phyloP scores from a whole-genome alignment of 37 sponge, comb jelly and placozoan species.

The Cladorhizidae sp. region DNA sequence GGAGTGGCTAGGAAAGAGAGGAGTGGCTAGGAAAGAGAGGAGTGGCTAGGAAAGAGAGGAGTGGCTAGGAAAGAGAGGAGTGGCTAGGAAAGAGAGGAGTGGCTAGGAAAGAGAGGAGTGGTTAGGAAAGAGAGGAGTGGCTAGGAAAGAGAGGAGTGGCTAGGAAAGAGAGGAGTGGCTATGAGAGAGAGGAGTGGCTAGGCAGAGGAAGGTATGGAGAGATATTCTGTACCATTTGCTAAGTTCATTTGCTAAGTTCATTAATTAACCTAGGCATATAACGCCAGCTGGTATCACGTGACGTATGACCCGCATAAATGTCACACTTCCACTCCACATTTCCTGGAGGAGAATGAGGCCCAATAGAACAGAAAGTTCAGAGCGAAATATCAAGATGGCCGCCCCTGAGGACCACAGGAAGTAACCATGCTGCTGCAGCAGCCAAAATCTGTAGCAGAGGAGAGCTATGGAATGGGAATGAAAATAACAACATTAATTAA shows the following conservation, averaged over 20 bases:
- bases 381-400: constrained; percentile 85
- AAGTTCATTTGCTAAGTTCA: too few relatives aligned
- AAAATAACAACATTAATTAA: neutral
- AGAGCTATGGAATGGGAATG: constrained; percentile 44
- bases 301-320: constrained; percentile 19
- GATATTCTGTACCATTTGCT: too few relatives aligned
- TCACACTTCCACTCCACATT: constrained; percentile 38
- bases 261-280: constrained; percentile 46
- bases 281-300: constrained; percentile 60
- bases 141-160: neutral
- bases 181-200: neutral
- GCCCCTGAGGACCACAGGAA: constrained; percentile 79
- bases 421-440: constrained; percentile 49
- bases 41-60: too few relatives aligned
- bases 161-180: neutral
- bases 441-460: constrained; percentile 64
- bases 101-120: too few relatives aligned
- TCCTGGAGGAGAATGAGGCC: constrained; percentile 78
- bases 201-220: constrained; percentile 7
- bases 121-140: too few relatives aligned
- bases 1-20: too few relatives aligned
- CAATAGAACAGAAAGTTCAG: constrained; percentile 75
- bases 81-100: too few relatives aligned
- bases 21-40: too few relatives aligned
- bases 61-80: too few relatives aligned